Percentiles rank a stretch among this genome's conserved stretches.
phyloP scores from a whole-genome alignment of 2,888 invertebrate species.

The Carabus problematicus region DNA sequence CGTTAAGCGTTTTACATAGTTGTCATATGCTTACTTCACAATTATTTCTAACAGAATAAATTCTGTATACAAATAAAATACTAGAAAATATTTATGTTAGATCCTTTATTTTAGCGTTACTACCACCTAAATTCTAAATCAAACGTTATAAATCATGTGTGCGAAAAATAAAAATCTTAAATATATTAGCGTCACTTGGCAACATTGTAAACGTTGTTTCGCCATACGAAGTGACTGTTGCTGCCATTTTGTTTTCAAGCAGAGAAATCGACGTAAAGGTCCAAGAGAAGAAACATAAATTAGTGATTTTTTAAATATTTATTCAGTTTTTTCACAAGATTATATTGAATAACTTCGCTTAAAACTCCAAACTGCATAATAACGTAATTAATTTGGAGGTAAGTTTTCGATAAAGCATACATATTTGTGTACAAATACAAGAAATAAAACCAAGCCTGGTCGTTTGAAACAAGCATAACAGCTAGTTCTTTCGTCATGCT shows the following conservation, averaged over 20 bases:
- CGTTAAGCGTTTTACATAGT: not conserved
- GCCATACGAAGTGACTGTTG: not conserved
- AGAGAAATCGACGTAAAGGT: slow-evolving; percentile 15
- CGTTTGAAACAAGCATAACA: too few relatives aligned
- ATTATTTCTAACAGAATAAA: too few relatives aligned
- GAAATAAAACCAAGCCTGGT: too few relatives aligned
- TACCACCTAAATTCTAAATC: slow-evolving; percentile 1
- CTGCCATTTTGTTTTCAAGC: slow-evolving; percentile 41
- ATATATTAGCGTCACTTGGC: not conserved
- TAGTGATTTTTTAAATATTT: slow-evolving; percentile 41
- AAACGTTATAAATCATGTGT: not conserved
- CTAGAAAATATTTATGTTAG: too few relatives aligned
- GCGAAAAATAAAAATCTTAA: not conserved
- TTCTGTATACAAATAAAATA: too few relatives aligned
- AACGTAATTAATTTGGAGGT: slow-evolving; percentile 36
- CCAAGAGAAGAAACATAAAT: slow-evolving; percentile 32
- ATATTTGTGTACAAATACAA: too few relatives aligned
- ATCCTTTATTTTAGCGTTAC: not conserved
- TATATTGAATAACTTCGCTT: slow-evolving; percentile 34
- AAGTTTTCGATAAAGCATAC: slow-evolving; percentile 35
- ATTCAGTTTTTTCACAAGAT: slow-evolving; percentile 24
- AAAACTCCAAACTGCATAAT: slow-evolving; percentile 36
- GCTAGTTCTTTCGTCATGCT: too few relatives aligned
- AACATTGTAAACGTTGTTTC: not conserved
- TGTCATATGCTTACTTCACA: too few relatives aligned